Conservation (phyloP, 2,113 vertebrate species). For the Istiophorus platypterus region DNA sequence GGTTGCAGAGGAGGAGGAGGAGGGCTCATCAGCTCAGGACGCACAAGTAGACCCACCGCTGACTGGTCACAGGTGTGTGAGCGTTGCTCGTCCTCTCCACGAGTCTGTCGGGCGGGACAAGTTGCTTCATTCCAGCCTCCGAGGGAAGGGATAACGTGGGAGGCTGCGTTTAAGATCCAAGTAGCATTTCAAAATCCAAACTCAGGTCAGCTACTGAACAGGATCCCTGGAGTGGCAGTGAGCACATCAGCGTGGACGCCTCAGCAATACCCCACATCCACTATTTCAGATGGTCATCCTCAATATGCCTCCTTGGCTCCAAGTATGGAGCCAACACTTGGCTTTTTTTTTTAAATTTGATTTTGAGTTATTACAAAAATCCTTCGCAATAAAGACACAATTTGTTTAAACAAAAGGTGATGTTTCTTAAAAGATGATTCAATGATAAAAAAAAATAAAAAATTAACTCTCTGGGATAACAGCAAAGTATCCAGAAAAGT, state of each 20-base stretch:
- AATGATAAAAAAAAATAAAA: too few species aligned
- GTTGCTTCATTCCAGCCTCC: neutral
- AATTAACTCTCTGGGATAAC: neutral
- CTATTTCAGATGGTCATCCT: neutral
- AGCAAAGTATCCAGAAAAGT: neutral
- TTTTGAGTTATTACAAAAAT: neutral
- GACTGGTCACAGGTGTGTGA: conserved; percentile 41
- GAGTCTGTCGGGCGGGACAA: conserved; percentile 16
- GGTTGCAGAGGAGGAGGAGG: conserved; percentile 62
- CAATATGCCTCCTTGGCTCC: neutral
- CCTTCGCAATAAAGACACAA: neutral
- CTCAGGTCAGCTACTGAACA: neutral
- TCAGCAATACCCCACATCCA: neutral
- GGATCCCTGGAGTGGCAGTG: neutral
- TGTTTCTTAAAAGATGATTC: neutral
- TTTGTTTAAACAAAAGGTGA: too few species aligned
- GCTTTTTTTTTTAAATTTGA: neutral
- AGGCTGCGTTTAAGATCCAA: neutral
- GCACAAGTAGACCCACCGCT: conserved; percentile 73
- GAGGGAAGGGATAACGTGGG: neutral
- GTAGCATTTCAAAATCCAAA: neutral
- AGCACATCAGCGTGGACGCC: neutral
- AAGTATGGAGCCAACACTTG: neutral
- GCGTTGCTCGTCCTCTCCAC: neutral
- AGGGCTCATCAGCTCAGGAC: conserved; percentile 57